A percentile compares a stretch with the other conserved stretches of the same genome.
phyloP scores from a whole-genome alignment of 2,113 vertebrate genomes.

The Apus apus region DNA sequence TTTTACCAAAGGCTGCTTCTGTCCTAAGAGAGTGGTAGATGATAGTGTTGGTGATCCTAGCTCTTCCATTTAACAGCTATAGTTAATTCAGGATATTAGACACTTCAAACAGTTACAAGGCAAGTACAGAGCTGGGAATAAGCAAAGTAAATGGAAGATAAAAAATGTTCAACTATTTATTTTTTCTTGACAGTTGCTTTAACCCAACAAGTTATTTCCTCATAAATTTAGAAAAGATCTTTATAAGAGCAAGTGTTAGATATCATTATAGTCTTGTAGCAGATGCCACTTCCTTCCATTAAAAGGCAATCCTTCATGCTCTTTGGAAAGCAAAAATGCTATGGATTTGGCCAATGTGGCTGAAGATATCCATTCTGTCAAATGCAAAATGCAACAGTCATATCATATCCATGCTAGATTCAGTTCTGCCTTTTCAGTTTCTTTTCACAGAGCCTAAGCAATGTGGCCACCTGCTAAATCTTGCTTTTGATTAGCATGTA shows the following conservation, averaged over 20 bases:
- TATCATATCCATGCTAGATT: neutral
- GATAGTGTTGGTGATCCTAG: neutral
- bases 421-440: constrained; percentile 33
- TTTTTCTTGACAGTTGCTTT: neutral
- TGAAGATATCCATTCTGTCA: neutral
- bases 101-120: neutral
- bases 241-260: neutral
- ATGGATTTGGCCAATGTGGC: neutral
- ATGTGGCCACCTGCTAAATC: constrained; percentile 39
- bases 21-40: neutral
- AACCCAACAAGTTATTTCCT: neutral
- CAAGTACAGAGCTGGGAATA: neutral
- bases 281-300: neutral
- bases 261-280: neutral
- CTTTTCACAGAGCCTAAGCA: constrained; percentile 19
- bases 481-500: neutral
- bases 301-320: neutral
- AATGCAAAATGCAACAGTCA: constrained; percentile 25
- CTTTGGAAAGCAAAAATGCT: constrained; percentile 18
- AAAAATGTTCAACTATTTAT: neutral
- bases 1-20: neutral
- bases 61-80: neutral
- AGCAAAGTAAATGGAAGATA: neutral
- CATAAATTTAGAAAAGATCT: neutral
- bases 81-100: neutral